Evolutionary conservation across 2,113 vertebrate genomes (phyloP).

Genomic region (Drymodes brunneopygia): DNA sequence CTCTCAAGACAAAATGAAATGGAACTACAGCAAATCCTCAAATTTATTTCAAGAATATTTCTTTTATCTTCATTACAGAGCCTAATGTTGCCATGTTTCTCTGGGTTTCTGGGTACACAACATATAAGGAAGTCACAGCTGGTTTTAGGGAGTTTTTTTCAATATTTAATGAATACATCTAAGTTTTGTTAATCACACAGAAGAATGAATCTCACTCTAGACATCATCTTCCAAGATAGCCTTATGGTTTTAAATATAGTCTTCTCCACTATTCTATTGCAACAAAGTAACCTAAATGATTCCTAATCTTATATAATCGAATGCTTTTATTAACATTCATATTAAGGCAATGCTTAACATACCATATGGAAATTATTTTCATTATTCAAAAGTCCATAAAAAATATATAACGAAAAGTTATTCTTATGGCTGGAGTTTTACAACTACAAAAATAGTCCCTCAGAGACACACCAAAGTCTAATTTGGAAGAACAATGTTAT

Average conservation of each 20-base stretch:
- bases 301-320: not conserved
- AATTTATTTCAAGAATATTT: not conserved
- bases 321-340: not conserved
- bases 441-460: not conserved
- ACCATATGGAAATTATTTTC: not conserved
- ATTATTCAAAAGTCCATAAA: not conserved
- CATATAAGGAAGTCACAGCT: accelerated
- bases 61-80: not conserved
- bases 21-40: not conserved
- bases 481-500: not conserved
- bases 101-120: not conserved
- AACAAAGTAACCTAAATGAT: not conserved
- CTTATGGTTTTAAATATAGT: not conserved
- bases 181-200: not conserved
- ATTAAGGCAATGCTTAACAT: not conserved
- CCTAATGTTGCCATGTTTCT: not conserved
- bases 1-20: not conserved
- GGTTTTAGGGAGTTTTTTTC: not conserved
- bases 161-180: not conserved
- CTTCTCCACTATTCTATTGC: not conserved
- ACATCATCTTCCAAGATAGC: not conserved
- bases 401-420: not conserved
- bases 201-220: not conserved
- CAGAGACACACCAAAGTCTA: not conserved
- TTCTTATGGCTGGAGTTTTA: not conserved